phyloP scores from a whole-genome alignment of 2,888 invertebrate genomes.

The Netelia melanura region DNA sequence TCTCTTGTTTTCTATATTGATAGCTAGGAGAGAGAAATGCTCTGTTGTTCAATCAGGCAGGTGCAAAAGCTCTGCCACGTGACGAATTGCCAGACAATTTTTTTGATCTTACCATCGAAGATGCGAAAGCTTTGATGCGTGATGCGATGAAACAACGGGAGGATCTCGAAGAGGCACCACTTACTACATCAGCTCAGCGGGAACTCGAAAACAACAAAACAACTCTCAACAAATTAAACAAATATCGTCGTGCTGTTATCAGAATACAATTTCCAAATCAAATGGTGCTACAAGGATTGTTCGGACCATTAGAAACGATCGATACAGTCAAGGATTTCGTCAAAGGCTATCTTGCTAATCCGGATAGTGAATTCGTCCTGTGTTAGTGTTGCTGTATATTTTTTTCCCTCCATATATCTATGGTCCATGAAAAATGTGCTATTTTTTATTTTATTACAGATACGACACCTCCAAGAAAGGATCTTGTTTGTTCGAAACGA shows the following conservation, averaged over 20 bases:
- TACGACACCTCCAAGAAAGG: constrained; percentile 93
- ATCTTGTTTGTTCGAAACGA: constrained; percentile 88
- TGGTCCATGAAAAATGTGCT: constrained; percentile 34
- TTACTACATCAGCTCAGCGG: constrained; percentile 89
- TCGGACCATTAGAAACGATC: constrained; percentile 91
- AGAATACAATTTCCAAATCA: constrained; percentile 95
- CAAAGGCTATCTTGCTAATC: constrained; percentile 88
- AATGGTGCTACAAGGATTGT: constrained; percentile 94
- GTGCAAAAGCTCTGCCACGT: constrained; percentile 86
- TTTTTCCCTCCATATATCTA: constrained; percentile 22
- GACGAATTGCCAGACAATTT: constrained; percentile 94
- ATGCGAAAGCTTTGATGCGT: constrained; percentile 91
- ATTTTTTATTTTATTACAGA: constrained; percentile 86
- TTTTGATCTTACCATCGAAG: constrained; percentile 93
- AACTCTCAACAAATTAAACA: constrained; percentile 87
- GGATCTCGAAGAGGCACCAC: constrained; percentile 90
- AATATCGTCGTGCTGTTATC: constrained; percentile 92
- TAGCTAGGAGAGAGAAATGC: constrained; percentile 92
- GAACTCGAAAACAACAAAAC: constrained; percentile 87
- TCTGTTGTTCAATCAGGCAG: constrained; percentile 89
- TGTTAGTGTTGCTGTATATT: constrained; percentile 87
- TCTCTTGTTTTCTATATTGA: constrained; percentile 76
- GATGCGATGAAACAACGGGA: constrained; percentile 90
- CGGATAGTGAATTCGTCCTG: constrained; percentile 90
- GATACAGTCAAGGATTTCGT: constrained; percentile 91